These are phyloP conservation scores for Elachura formosa DNA, from an alignment of 2,113 vertebrate genomes.

Conservation along the genomic window DNA sequence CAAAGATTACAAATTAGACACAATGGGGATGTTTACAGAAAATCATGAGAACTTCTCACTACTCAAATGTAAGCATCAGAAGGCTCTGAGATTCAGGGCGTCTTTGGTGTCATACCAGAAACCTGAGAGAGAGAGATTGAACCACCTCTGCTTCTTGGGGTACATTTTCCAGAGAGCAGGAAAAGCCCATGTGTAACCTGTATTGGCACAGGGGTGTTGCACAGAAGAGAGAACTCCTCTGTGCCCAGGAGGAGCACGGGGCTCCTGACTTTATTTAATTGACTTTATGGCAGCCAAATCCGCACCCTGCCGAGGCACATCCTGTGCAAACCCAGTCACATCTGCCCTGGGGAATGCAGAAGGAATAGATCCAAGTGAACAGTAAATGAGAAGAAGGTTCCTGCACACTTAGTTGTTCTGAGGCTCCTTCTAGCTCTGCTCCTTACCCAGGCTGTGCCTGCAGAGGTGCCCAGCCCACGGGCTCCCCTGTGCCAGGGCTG, in stretches of 20 bases:
- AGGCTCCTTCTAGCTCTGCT: not conserved
- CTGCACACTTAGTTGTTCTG: not conserved
- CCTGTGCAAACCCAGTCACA: not conserved
- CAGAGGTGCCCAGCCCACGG: not conserved
- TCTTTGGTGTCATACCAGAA: not conserved
- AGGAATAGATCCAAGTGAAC: not conserved
- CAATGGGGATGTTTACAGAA: no score
- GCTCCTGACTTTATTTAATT: not conserved
- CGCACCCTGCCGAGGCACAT: not conserved
- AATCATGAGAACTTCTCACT: no score
- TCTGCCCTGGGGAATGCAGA: not conserved
- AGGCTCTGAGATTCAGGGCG: no score
- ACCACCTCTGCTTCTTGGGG: not conserved
- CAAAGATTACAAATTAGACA: no score
- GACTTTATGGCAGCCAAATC: not conserved
- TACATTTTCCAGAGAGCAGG: not conserved
- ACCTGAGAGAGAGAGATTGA: not conserved
- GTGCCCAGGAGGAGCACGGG: not conserved
- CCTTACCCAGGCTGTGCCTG: not conserved
- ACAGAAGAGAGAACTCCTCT: not conserved
- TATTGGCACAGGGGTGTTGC: not conserved
- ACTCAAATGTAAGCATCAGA: no score
- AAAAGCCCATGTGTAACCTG: not conserved
- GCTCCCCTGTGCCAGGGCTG: not conserved
- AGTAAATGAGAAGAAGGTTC: not conserved